Conservation (phyloP, 2,797 vertebrate species). For the Hephaestus fuliginosus region DNA sequence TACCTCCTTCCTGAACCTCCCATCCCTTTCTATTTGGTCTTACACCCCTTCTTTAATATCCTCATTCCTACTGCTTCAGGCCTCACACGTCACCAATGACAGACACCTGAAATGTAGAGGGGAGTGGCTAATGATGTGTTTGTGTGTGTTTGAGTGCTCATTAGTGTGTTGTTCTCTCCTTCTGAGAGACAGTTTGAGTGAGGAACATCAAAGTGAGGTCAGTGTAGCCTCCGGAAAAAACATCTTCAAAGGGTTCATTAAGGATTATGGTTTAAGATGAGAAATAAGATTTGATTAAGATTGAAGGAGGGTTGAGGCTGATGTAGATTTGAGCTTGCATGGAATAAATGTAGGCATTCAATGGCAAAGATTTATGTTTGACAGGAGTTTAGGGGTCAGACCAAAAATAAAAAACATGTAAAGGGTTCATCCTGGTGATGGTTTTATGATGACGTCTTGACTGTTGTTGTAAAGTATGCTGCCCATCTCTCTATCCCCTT, state of each 20-base stretch:
- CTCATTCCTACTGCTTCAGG: neutral
- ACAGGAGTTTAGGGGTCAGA: neutral
- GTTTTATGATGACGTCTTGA: neutral
- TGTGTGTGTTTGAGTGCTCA: neutral
- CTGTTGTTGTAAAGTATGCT: neutral
- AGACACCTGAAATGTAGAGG: slow-evolving; percentile 21
- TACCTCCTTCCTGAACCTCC: slow-evolving; percentile 8
- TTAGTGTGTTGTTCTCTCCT: neutral
- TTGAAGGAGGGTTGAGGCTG: slow-evolving; percentile 1
- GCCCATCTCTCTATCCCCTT: neutral
- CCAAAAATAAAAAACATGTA: neutral
- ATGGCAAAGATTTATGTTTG: neutral
- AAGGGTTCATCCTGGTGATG: too few species aligned
- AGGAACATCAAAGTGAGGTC: slow-evolving; percentile 18
- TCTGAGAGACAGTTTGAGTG: slow-evolving; percentile 7
- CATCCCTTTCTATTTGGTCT: neutral
- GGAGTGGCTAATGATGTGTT: neutral
- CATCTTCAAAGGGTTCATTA: slow-evolving; percentile 14
- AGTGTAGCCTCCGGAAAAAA: neutral
- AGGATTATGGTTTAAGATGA: neutral
- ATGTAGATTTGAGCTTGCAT: neutral
- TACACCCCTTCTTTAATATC: neutral
- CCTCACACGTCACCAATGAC: slow-evolving; percentile 9
- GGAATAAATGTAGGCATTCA: neutral
- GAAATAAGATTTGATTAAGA: slow-evolving; percentile 8